Evolutionary conservation across 2,113 vertebrate genomes (phyloP).

Genomic region (Chascanopsetta lugubris): DNA sequence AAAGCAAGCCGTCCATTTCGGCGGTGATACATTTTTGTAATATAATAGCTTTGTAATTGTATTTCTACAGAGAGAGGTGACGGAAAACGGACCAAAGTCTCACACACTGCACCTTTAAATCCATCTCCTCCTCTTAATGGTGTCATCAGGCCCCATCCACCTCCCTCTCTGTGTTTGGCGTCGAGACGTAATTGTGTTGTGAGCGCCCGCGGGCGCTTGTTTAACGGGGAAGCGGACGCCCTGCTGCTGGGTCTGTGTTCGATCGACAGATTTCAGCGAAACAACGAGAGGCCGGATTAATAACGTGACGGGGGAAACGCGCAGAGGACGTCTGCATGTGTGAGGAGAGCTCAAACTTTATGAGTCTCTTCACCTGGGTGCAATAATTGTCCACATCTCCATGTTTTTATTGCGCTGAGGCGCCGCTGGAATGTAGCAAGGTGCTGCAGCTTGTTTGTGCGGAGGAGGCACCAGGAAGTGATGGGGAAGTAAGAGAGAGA

Average conservation of each 20-base stretch:
- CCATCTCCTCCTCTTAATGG: neutral
- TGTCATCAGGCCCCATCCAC: conserved; percentile 30
- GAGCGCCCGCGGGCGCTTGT: conserved; percentile 43
- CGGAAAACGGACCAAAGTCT: too few species aligned
- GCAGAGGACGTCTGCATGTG: neutral
- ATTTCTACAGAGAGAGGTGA: too few species aligned
- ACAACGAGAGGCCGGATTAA: conserved; percentile 7
- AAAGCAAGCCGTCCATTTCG: too few species aligned
- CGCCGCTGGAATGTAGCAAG: conserved; percentile 46
- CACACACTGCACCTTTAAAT: too few species aligned
- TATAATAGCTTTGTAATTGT: too few species aligned
- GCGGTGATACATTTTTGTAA: too few species aligned
- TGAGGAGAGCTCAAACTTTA: too few species aligned
- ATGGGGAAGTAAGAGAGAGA: conserved; percentile 39
- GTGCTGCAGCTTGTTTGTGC: conserved; percentile 37
- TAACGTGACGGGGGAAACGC: neutral
- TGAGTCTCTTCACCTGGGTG: conserved; percentile 41
- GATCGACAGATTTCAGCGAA: conserved; percentile 20
- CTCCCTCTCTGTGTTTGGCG: conserved; percentile 32
- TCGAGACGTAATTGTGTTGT: conserved; percentile 43
- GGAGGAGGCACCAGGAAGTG: conserved; percentile 38
- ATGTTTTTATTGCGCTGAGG: conserved; percentile 44
- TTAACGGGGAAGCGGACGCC: conserved; percentile 18
- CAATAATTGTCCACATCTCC: conserved; percentile 14
- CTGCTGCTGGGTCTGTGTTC: conserved; percentile 12